These are phyloP conservation scores for Ophion ventricosus DNA, from an alignment of 2,888 invertebrate species.

Conservation along the genomic window DNA sequence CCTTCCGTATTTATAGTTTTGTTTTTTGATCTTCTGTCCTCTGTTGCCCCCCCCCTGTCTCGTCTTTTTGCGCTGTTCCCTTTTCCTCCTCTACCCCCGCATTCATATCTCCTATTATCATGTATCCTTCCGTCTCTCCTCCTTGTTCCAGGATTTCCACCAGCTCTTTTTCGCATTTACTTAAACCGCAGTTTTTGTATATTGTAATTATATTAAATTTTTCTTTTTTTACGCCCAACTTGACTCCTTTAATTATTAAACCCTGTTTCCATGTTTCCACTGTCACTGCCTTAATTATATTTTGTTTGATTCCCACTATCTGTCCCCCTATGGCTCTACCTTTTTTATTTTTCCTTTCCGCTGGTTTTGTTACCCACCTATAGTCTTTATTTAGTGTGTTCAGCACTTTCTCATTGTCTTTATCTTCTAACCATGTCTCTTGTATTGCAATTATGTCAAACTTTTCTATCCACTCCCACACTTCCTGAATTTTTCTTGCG, in stretches of 20 bases:
- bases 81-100: slow-evolving; percentile 40
- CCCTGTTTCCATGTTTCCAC: slow-evolving; percentile 37
- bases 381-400: slow-evolving; percentile 12
- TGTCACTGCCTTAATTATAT: background rate
- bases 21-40: slow-evolving; percentile 14
- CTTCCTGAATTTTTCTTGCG: slow-evolving; percentile 1
- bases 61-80: background rate
- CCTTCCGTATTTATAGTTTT: slow-evolving; percentile 28
- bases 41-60: background rate
- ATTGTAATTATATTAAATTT: slow-evolving; percentile 8
- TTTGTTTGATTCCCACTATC: slow-evolving; percentile 45
- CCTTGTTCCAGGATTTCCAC: background rate
- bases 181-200: slow-evolving; percentile 6
- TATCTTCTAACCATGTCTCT: slow-evolving; percentile 35
- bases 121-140: slow-evolving; percentile 1
- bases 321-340: slow-evolving; percentile 42
- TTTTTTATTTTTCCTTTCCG: slow-evolving; percentile 18
- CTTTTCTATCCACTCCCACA: background rate
- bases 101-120: slow-evolving; percentile 51
- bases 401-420: background rate
- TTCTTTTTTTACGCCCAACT: slow-evolving; percentile 22
- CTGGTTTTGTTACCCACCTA: too few species aligned
- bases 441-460: slow-evolving; percentile 16
- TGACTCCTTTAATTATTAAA: slow-evolving; percentile 12
- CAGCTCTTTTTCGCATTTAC: background rate